These are phyloP conservation scores for Lasioglossum baleicum DNA, from an alignment of 1,140 invertebrate species.

Conservation along the genomic window DNA sequence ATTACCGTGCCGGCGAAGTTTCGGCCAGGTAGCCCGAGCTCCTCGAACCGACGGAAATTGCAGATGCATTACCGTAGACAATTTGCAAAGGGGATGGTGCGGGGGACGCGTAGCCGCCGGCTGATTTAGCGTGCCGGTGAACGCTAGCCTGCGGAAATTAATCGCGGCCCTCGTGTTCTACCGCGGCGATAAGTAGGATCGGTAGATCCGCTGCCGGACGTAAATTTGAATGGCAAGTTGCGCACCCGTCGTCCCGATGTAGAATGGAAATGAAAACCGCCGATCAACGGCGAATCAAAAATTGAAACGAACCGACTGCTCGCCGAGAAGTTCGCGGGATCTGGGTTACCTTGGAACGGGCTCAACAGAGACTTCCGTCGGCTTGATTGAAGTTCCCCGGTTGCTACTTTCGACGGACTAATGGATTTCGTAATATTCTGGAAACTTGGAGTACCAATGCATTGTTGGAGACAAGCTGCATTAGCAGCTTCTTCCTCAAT, in stretches of 20 bases:
- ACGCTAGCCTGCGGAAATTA: slow-evolving; percentile 28
- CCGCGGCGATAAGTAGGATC: slow-evolving; percentile 1
- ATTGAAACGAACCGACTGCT: not conserved
- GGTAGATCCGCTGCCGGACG: not conserved
- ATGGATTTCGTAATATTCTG: too few species aligned
- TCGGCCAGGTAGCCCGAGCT: slow-evolving; percentile 10
- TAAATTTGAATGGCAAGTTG: slow-evolving; percentile 7
- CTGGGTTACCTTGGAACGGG: too few species aligned
- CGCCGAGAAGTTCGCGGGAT: too few species aligned
- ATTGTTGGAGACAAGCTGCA: too few species aligned
- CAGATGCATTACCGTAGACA: slow-evolving; percentile 38
- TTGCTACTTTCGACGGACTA: too few species aligned
- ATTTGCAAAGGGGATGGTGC: not conserved
- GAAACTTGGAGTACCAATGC: too few species aligned
- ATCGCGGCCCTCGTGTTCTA: not conserved
- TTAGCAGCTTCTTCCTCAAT: too few species aligned
- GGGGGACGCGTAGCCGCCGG: not conserved
- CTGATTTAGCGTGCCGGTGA: slow-evolving; percentile 19
- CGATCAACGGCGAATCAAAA: not conserved
- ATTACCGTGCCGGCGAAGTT: slow-evolving; percentile 22
- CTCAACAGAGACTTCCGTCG: too few species aligned
- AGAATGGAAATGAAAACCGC: not conserved
- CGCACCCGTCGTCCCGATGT: not conserved
- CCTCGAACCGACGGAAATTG: slow-evolving; percentile 30
- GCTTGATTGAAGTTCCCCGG: too few species aligned